Evolutionary conservation across 1,140 invertebrate genomes (phyloP).

Genomic region (Pogonognathellus flavescens): DNA sequence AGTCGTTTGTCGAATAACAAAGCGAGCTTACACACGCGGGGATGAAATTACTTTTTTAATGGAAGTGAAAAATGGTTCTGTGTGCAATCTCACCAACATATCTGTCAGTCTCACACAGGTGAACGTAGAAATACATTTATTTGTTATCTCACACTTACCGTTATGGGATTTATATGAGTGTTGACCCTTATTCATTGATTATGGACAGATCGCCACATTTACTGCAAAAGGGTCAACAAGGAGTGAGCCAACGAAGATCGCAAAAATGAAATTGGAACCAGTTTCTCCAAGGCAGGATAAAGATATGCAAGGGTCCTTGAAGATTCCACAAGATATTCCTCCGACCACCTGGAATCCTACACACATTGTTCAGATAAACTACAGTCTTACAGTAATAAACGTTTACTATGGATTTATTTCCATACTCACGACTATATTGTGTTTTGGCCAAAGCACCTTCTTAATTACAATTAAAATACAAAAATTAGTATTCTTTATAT

Average conservation of each 20-base stretch:
- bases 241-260: not conserved
- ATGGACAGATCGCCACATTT: constrained; percentile 22
- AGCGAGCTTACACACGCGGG: not conserved
- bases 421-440: no score
- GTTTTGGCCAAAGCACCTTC: no score
- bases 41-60: not conserved
- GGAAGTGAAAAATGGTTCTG: not conserved
- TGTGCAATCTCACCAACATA: constrained; percentile 9
- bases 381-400: constrained; percentile 28
- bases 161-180: not conserved
- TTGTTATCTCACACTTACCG: no score
- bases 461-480: no score
- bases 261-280: not conserved
- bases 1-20: not conserved
- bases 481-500: not conserved
- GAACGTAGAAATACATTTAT: not conserved
- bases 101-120: constrained; percentile 18
- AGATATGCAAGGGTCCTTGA: not conserved
- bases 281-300: not conserved
- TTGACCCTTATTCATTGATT: not conserved
- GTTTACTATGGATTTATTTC: no score
- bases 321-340: not conserved
- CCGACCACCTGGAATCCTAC: not conserved
- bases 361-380: constrained; percentile 8
- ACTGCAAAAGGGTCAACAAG: constrained; percentile 3